Conservation (phyloP, 2,888 invertebrate species). For the Sclerodermus sp. region DNA sequence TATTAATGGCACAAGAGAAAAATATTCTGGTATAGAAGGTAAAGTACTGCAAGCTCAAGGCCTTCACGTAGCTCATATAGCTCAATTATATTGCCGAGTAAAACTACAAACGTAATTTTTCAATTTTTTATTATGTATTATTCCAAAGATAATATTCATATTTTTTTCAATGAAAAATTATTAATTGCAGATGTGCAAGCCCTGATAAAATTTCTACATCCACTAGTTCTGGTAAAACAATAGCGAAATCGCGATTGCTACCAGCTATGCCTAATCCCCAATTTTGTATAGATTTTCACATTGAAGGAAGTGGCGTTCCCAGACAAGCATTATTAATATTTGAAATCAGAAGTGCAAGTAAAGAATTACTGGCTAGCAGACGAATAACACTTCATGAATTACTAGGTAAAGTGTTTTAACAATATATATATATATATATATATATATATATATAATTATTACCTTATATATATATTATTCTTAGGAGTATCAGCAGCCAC, state of each 20-base stretch:
- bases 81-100: conserved; percentile 53
- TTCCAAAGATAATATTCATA: not conserved
- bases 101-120: conserved; percentile 48
- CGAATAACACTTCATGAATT: conserved; percentile 56
- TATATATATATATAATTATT: not conserved
- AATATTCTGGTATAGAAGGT: conserved; percentile 51
- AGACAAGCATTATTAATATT: conserved; percentile 57
- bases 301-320: conserved; percentile 55
- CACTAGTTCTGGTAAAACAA: conserved; percentile 48
- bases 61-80: conserved; percentile 53
- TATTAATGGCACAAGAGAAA: conserved; percentile 46
- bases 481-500: conserved; percentile 45
- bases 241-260: conserved; percentile 58
- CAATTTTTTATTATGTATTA: not conserved
- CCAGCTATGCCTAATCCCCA: conserved; percentile 56
- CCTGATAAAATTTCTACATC: conserved; percentile 43
- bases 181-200: conserved; percentile 38
- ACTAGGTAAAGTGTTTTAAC: conserved; percentile 46
- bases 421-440: not conserved
- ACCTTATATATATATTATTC: conserved; percentile 1
- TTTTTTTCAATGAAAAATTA: not conserved
- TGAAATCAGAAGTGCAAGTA: conserved; percentile 58
- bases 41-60: conserved; percentile 55
- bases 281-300: conserved; percentile 58
- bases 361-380: conserved; percentile 58